phyloP scores from a whole-genome alignment of 1,140 invertebrate species.

The Aphelenchoides fujianensis region DNA sequence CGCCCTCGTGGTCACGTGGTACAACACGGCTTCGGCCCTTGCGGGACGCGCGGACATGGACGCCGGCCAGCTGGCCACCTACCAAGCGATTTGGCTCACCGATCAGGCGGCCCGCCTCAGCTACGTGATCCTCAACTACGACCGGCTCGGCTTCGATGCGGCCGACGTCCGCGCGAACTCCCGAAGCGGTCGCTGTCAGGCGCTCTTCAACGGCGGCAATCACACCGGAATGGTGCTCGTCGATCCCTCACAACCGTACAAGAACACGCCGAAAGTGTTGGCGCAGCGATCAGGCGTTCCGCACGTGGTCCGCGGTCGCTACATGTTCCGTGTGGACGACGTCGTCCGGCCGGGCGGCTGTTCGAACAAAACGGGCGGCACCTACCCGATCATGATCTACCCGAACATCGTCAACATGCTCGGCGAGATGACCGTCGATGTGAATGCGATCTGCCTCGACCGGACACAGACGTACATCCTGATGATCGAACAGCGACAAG shows the following conservation, averaged over 20 bases:
- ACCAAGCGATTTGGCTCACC: conserved; percentile 55
- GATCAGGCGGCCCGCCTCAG: conserved; percentile 45
- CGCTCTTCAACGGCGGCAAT: conserved; percentile 61
- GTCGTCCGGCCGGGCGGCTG: conserved; percentile 60
- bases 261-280: conserved; percentile 61
- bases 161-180: conserved; percentile 50
- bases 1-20: conserved; percentile 61
- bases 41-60: conserved; percentile 60
- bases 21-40: conserved; percentile 62
- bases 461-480: conserved; percentile 59
- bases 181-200: conserved; percentile 51
- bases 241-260: conserved; percentile 60
- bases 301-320: conserved; percentile 59
- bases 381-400: conserved; percentile 61
- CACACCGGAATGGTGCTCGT: conserved; percentile 60
- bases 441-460: conserved; percentile 59
- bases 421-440: conserved; percentile 61
- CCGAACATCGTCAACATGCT: conserved; percentile 63
- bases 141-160: conserved; percentile 54
- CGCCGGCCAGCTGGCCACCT: conserved; percentile 57
- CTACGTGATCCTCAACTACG: conserved; percentile 55
- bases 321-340: conserved; percentile 62
- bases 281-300: conserved; percentile 61
- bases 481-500: conserved; percentile 61
- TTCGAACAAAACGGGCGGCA: conserved; percentile 62